Evolutionary conservation across 2,888 invertebrate species (phyloP), one percentile per base, ranked within the genome.

Genomic region (Sepioteuthis lessoniana): DNA sequence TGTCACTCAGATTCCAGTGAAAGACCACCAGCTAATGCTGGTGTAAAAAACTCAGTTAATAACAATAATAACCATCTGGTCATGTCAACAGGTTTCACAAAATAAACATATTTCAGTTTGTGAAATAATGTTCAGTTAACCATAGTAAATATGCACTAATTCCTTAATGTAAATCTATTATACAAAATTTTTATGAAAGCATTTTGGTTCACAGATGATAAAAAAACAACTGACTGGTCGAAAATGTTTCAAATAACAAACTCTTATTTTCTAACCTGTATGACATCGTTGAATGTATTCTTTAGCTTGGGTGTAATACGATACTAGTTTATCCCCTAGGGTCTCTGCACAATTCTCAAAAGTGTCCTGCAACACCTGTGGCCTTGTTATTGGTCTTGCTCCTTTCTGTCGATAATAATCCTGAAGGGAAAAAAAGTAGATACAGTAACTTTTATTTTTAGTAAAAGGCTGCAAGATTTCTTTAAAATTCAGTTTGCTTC

Each of bases 221-320:
- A 55, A 55, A 21, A 25, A 55, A 55, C 25, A 55, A 50, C 50
- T 19, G 50, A 50, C 19, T 19, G 50, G 50, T 91, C 91, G 25
- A 91, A 37, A 91, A 91, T 3, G 1, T 28, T 28, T 28, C 8
- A 35, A 90, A 90, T n/a, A 90, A 90, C 13, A 90, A 7, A n/a
- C 0, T n/a, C 35, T 21, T 25, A 16, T 37, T n/a, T 38, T 60
- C 94, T 92, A 94, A 97, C 97, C 97, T 95, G 97, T 97, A 90
- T 97, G 95, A 95, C 97, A 97, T 95, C 97, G 96, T 95, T 97
- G 97, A 95, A 97, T 96, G 95, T 97, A 97, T 94, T 96, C 96
- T 76, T 96, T 96, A 38, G 97, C 96, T 95, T 97, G 97, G 55
- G 95, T 95, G 91, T 95, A 96, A 95, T 97, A 97, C 5, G 96